These are phyloP conservation scores for Ictalurus furcatus DNA, from an alignment of 2,113 vertebrate species.

Conservation along the genomic window DNA sequence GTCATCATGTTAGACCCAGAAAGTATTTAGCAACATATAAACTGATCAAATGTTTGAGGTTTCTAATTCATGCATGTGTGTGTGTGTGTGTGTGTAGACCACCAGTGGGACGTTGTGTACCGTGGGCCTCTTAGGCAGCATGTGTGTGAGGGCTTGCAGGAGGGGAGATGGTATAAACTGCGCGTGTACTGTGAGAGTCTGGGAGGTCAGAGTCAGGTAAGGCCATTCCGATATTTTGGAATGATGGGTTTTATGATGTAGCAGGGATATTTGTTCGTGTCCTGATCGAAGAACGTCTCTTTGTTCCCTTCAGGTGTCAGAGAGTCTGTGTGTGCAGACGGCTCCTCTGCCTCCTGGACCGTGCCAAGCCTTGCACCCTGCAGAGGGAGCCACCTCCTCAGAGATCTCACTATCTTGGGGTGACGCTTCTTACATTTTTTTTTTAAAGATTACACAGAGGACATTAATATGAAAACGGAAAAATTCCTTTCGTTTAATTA, in stretches of 20 bases:
- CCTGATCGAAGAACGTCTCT: neutral
- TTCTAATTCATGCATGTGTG: neutral
- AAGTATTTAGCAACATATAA: neutral
- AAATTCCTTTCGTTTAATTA: neutral
- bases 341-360: constrained; percentile 69
- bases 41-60: neutral
- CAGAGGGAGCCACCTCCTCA: constrained; percentile 68
- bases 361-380: constrained; percentile 57
- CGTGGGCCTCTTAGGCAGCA: constrained; percentile 70
- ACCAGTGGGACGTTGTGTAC: constrained; percentile 72
- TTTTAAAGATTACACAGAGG: neutral
- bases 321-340: constrained; percentile 68
- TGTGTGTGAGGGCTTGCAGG: constrained; percentile 70
- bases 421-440: constrained; percentile 55
- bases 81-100: constrained; percentile 60
- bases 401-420: constrained; percentile 72
- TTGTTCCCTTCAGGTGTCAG: constrained; percentile 68
- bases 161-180: constrained; percentile 73
- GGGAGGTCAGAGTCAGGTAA: constrained; percentile 76
- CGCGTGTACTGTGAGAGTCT: constrained; percentile 71
- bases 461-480: neutral
- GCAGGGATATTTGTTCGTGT: neutral
- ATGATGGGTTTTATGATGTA: no score
- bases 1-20: neutral
- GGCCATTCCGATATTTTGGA: neutral